These are phyloP conservation scores for Cepaea nemoralis DNA, from an alignment of 1,140 invertebrate species.

Conservation along the genomic window DNA sequence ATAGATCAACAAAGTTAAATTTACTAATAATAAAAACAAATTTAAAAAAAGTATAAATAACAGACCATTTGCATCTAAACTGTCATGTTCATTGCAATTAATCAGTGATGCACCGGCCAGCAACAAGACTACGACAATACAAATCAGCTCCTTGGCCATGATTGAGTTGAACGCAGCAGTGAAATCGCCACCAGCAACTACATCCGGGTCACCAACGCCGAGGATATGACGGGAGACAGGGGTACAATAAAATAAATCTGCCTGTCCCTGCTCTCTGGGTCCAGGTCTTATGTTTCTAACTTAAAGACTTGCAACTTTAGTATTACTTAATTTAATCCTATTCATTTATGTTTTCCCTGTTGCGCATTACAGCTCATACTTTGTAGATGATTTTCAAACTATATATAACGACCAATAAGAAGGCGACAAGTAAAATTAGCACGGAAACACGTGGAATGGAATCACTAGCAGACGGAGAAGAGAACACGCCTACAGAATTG, in stretches of 20 bases:
- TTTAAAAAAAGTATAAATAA: background rate
- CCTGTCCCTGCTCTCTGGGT: too few species aligned
- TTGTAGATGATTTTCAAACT: background rate
- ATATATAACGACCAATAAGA: slow-evolving; percentile 1
- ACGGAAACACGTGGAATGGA: background rate
- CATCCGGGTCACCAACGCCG: background rate
- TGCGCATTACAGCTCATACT: background rate
- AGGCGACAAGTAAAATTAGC: slow-evolving; percentile 9
- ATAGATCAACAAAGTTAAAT: background rate
- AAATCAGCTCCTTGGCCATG: background rate
- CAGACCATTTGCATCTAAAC: background rate
- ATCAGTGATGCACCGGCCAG: background rate
- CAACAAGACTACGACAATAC: background rate
- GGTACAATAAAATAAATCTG: too few species aligned
- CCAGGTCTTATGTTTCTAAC: too few species aligned
- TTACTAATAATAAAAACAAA: background rate
- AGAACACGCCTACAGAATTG: too few species aligned
- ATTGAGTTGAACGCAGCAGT: background rate
- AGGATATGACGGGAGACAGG: too few species aligned
- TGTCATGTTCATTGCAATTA: background rate
- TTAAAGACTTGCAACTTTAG: too few species aligned
- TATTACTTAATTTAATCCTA: too few species aligned
- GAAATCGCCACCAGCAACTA: background rate
- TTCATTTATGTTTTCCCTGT: background rate
- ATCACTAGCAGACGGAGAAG: background rate